These are phyloP conservation scores for Larimichthys crocea DNA, from an alignment of 2,113 vertebrate species.

Conservation along the genomic window DNA sequence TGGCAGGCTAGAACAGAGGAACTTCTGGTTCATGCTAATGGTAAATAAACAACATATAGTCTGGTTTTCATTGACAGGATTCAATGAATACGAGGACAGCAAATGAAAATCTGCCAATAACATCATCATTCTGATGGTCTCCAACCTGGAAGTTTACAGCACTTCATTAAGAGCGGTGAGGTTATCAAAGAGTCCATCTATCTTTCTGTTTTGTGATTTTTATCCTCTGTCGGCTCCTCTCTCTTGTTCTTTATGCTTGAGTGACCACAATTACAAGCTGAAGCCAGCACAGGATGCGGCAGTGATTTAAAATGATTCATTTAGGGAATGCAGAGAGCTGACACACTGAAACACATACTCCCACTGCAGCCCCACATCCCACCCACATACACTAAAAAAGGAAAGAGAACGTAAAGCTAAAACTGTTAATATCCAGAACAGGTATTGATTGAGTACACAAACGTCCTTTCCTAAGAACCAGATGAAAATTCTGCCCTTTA, in stretches of 20 bases:
- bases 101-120: not conserved
- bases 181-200: constrained; percentile 70
- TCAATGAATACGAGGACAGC: not conserved
- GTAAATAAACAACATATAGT: not conserved
- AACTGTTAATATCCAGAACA: constrained; percentile 17
- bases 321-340: constrained; percentile 72
- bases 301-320: constrained; percentile 80
- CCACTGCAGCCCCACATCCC: constrained; percentile 38
- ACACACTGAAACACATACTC: constrained; percentile 64
- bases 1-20: constrained; percentile 4
- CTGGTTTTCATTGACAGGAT: constrained; percentile 28
- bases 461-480: not conserved
- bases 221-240: constrained; percentile 25
- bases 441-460: not conserved
- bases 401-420: constrained; percentile 4
- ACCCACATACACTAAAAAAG: constrained; percentile 24
- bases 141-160: constrained; percentile 46
- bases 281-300: constrained; percentile 81
- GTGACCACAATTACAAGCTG: constrained; percentile 79
- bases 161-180: constrained; percentile 59
- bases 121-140: not conserved
- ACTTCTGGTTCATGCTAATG: constrained; percentile 1
- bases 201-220: constrained; percentile 13
- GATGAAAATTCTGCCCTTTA: not conserved
- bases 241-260: constrained; percentile 72